Evolutionary conservation across 2,113 vertebrate genomes (phyloP), one percentile per base, ranked within the genome.

Genomic region (Beaufortia kweichowensis): DNA sequence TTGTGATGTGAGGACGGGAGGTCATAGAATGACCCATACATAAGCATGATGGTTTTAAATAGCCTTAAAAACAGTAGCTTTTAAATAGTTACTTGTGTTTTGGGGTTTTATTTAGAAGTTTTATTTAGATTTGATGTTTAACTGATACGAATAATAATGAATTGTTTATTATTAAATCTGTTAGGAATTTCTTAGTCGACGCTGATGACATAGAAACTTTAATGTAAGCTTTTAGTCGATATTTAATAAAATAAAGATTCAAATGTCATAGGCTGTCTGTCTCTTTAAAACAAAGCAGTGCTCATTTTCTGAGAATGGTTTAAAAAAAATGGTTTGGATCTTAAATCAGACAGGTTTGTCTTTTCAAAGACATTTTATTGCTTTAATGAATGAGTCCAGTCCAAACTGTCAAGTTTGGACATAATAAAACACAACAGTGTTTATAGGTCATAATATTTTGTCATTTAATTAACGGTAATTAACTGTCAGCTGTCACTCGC

Each of bases 371-470:
- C 19, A 21, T 55, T 69, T 33, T 7, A 35, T 33, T 33, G 15
- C 21, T 33, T 11, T 55, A 33, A 69, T 55, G 6, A 14, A 55
- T 55, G 12, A 23, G 4, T 9, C 28, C 17, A 67, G 28, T 23
- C 66, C 53, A 21, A 23, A 33, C 29, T 23, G 46, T 23, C n/a
- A 1, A 69, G 46, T n/a, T 6, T 53, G 23, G 29, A 2, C 6
- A 23, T n/a, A 67, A 67, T 50, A 21, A 35, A 69, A 50, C 48
- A 33, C 46, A 33, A 33, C 46, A 67, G 6, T 50, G 5, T 68
- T 68, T 68, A 67, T 68, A 69, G 66, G 23, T 69, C 6, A 17
- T 55, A 55, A 69, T 69, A 55, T 33, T 55, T 69, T 12, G 41
- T 69, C n/a, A 35, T 67, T 67, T 12, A 31, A 68, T 50, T 50